Evolutionary conservation across 1,140 invertebrate species (phyloP), one percentile per base, ranked within the genome.

Genomic region (Melanaphis sacchari): DNA sequence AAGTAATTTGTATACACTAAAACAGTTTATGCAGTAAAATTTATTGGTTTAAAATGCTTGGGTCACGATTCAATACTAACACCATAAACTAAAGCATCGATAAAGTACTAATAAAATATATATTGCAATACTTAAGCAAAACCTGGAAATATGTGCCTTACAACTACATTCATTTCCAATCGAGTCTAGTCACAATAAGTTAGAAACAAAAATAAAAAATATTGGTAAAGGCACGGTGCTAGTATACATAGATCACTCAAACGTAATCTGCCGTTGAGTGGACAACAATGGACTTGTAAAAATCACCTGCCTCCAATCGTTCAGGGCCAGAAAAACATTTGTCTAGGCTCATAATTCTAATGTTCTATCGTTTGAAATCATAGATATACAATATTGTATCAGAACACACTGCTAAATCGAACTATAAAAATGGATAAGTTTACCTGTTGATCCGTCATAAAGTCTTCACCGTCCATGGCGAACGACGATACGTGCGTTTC

Each of bases 391-490:
- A 5, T n/a, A 76, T 5, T 76, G 24, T n/a, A n/a, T 76, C 15
- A 15, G 59, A 76, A 76, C n/a, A 76, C 59, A 76, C 31, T 76
- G 31, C 59, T n/a, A n/a, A 76, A 76, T 15, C 6, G 31, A 15
- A 76, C 59, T 76, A 18, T n/a, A n/a, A 84, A 40, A 90, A 49
- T 36, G 22, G 18, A 24, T 90, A 7, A 15, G 1, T 26, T 41
- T 91, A 91, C 90, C 66, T 91, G 90, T 76, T 91, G 90, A 81
- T 81, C 90, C 24, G 22, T 46, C 31, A 91, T 8, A 81, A 76
- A 91, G 8, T 91, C 90, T 31, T 91, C 66, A 8, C 66, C 90
- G 90, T 91, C 90, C 90, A 91, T 91, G 26, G 26, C 81, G 90
- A 91, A 81, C 66, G 66, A 41, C 21, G 49, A 43, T 89, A 6